phyloP scores from a whole-genome alignment of 2,797 vertebrate species.

The Malacoctenus gilli region DNA sequence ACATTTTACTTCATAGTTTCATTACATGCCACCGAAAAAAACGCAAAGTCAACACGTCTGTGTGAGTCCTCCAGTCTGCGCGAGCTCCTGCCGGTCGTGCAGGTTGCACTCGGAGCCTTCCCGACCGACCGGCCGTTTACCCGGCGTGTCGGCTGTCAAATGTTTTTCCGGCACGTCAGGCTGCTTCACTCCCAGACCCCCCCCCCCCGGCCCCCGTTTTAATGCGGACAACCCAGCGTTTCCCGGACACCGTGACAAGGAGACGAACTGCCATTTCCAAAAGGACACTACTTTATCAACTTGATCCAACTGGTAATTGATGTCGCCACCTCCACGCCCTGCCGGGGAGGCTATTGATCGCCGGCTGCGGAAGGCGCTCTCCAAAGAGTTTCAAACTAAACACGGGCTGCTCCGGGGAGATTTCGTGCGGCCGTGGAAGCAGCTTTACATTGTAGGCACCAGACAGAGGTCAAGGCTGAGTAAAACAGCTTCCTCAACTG shows the following conservation, averaged over 20 bases:
- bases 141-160: not conserved
- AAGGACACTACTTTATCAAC: conserved; percentile 71
- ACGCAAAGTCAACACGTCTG: too few relatives aligned
- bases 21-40: not conserved
- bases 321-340: conserved; percentile 70
- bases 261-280: conserved; percentile 63
- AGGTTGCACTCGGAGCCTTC: not conserved
- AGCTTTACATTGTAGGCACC: conserved; percentile 44
- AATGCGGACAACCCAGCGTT: conserved; percentile 37
- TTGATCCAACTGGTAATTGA: conserved; percentile 71
- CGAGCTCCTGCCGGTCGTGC: too few relatives aligned
- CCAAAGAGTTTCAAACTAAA: conserved; percentile 59
- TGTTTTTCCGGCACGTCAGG: conserved; percentile 3
- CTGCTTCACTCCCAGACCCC: conserved; percentile 2
- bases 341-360: conserved; percentile 66
- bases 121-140: not conserved
- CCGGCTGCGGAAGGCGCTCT: conserved; percentile 48
- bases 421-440: conserved; percentile 28
- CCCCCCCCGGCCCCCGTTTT: too few relatives aligned
- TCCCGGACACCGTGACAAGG: conserved; percentile 51
- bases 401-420: conserved; percentile 31
- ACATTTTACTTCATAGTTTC: not conserved
- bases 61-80: too few relatives aligned
- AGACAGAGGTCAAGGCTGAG: conserved; percentile 47
- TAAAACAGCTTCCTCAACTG: conserved; percentile 44